Evolutionary conservation across 2,888 invertebrate species (phyloP), one percentile per base, ranked within the genome.

Genomic region (Cynaeus angustus): DNA sequence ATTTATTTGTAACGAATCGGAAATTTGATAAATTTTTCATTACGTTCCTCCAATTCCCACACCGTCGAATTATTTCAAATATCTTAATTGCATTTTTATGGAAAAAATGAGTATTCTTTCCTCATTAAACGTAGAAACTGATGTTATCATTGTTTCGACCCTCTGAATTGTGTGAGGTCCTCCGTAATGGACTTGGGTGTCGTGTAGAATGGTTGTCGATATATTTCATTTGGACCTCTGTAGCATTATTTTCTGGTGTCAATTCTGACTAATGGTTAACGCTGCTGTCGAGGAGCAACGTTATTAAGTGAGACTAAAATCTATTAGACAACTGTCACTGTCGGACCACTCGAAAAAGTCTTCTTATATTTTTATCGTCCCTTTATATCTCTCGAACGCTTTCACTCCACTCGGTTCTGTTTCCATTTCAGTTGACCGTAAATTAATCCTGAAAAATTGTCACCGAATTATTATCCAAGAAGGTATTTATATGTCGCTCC

Each of bases 231-330:
- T 79, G 75, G 81, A 64, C 78, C 76, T 80, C 77, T 78, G 79
- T 78, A 78, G 78, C 81, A 76, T 82, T 81, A 81, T 82, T 82
- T 80, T 80, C 77, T 74, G 75, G 76, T 81, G 83, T 83, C 83
- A 80, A 82, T 82, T 79, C 79, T 82, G 81, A 83, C 82, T 82
- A 83, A 83, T 83, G 82, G 81, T 80, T 77, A 76, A 77, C 76
- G 79, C 80, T 76, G 75, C 73, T 77, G 79, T 75, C 75, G 78
- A 77, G 77, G 74, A 78, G 77, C 77, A 71, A 72, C 77, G 79
- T 80, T 81, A 83, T 83, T 82, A 82, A 82, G 82, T 81, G 80
- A 74, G 74, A 79, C 79, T 76, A 79, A 80, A 81, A 80, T 80
- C 82, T 81, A 82, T 82, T 82, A 82, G 81, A 82, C 79, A 80